Conservation (phyloP, 2,888 invertebrate species). For the Malthinus seriepunctatus region DNA sequence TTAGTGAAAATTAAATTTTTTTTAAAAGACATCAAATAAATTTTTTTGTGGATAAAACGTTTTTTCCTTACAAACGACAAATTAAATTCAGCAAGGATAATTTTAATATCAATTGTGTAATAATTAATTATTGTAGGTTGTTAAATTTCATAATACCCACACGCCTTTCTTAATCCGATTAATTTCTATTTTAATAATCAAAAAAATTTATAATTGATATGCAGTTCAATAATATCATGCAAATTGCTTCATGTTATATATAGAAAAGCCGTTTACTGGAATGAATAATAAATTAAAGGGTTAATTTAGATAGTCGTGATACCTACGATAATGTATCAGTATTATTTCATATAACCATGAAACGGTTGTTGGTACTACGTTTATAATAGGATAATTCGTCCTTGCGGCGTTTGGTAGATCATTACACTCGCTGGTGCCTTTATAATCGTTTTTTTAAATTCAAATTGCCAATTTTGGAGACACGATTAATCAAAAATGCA, state of each 20-base stretch:
- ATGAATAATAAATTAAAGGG: constrained; percentile 43
- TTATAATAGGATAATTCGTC: constrained; percentile 14
- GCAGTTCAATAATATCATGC: constrained; percentile 36
- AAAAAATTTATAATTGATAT: constrained; percentile 33
- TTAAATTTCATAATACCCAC: constrained; percentile 8
- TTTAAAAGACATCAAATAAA: neutral
- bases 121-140: constrained; percentile 1
- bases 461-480: neutral
- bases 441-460: no score
- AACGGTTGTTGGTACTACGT: constrained; percentile 8
- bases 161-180: constrained; percentile 26
- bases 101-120: neutral
- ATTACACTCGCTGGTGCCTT: constrained; percentile 6
- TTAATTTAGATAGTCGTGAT: constrained; percentile 38
- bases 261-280: constrained; percentile 39
- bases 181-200: neutral
- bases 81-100: no score
- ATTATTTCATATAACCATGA: constrained; percentile 21
- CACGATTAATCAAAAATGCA: neutral
- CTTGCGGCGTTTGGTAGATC: constrained; percentile 5
- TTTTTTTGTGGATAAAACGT: no score
- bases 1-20: neutral
- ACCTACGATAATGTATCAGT: constrained; percentile 27
- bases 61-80: no score
- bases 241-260: constrained; percentile 38